Evolutionary conservation across 2,113 vertebrate genomes (phyloP).

Genomic region (Mobula birostris): DNA sequence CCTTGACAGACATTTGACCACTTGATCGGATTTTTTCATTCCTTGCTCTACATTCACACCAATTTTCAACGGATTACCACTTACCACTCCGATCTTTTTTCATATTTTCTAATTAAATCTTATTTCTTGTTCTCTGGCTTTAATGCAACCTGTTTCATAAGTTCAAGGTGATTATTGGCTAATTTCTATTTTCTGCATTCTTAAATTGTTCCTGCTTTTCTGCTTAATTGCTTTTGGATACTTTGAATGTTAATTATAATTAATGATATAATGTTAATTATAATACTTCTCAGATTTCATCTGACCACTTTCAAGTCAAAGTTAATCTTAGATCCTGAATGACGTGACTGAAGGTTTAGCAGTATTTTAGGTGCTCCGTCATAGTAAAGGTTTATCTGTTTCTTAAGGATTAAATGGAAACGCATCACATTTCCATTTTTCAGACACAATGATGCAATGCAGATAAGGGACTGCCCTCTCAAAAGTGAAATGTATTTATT

Average conservation of each 20-base stretch:
- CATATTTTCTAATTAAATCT: background rate
- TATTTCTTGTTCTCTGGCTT: background rate
- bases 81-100: background rate
- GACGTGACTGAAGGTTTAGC: background rate
- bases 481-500: background rate
- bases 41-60: background rate
- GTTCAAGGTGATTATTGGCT: background rate
- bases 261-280: background rate
- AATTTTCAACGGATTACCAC: background rate
- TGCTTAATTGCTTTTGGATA: background rate
- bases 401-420: background rate
- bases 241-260: background rate
- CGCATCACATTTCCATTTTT: background rate
- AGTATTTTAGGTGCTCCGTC: background rate
- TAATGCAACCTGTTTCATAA: background rate
- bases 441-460: background rate
- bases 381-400: background rate
- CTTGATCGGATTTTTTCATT: background rate
- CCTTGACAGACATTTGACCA: background rate
- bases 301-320: background rate
- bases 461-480: too few relatives aligned
- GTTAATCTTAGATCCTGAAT: background rate
- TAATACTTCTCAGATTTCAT: background rate
- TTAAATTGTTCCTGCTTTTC: background rate
- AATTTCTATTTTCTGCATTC: background rate